Evolutionary conservation across 2,888 invertebrate genomes (phyloP).

Genomic region (Carcina quercana): DNA sequence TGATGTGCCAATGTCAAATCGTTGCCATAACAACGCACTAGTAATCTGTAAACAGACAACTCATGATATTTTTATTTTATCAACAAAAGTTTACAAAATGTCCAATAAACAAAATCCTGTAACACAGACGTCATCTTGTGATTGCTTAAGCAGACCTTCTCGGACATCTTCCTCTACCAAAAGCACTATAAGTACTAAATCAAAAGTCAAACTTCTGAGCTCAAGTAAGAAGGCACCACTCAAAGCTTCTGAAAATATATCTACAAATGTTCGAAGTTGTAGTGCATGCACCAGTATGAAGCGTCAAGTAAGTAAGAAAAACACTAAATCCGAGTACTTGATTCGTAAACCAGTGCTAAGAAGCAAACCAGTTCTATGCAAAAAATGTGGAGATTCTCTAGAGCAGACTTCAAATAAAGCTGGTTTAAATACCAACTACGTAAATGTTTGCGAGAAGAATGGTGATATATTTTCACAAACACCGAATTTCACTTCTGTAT

Average conservation of each 20-base stretch:
- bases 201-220: too few relatives aligned
- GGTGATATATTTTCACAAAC: too few relatives aligned
- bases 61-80: background rate
- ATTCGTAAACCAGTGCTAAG: conserved; percentile 15
- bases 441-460: too few relatives aligned
- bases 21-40: conserved; percentile 24
- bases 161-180: conserved; percentile 6
- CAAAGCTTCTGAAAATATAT: conserved; percentile 36
- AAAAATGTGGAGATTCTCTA: conserved; percentile 49
- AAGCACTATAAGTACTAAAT: conserved; percentile 13
- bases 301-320: conserved; percentile 26
- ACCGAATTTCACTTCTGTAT: too few relatives aligned
- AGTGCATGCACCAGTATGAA: conserved; percentile 9
- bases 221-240: too few relatives aligned
- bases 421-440: too few relatives aligned
- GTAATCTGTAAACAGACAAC: background rate
- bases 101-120: conserved; percentile 12
- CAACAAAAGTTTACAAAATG: conserved; percentile 14
- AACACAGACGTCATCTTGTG: conserved; percentile 16
- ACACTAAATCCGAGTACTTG: conserved; percentile 44
- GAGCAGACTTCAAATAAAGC: too few relatives aligned
- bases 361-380: conserved; percentile 19
- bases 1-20: too few relatives aligned
- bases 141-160: conserved; percentile 18
- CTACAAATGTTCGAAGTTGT: too few relatives aligned